Evolutionary conservation across 2,113 vertebrate species (phyloP).

Genomic region (Brienomyrus longianalis): DNA sequence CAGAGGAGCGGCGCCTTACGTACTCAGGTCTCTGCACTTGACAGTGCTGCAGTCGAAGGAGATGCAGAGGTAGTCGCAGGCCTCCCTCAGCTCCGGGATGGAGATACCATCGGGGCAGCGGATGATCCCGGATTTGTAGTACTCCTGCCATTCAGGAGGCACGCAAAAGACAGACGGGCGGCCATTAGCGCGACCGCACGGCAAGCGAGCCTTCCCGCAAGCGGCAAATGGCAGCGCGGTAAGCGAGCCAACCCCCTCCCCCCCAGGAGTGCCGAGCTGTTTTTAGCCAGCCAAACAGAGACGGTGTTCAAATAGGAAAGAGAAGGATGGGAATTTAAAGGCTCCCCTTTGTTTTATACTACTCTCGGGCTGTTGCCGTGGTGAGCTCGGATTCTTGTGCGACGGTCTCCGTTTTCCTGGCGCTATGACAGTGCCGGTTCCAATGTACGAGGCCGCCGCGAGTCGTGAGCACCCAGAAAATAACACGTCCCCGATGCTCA

Average conservation of each 20-base stretch:
- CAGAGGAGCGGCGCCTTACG: conserved; percentile 56
- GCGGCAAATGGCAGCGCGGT: conserved; percentile 32
- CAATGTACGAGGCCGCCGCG: not conserved
- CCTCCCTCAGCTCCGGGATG: conserved; percentile 97
- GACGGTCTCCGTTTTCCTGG: not conserved
- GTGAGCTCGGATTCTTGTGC: not conserved
- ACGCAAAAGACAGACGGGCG: conserved; percentile 27
- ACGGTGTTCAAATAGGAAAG: conserved; percentile 3
- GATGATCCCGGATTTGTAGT: conserved; percentile 98
- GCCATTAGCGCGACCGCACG: conserved; percentile 58
- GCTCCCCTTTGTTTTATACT: not conserved
- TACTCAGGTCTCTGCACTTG: conserved; percentile 99
- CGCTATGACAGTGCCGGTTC: not conserved
- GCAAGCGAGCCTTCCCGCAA: conserved; percentile 16
- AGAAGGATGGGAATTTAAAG: not conserved
- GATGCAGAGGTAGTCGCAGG: conserved; percentile 98
- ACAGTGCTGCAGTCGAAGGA: conserved; percentile 96
- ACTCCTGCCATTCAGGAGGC: conserved; percentile 74
- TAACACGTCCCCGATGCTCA: not conserved
- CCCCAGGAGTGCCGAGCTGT: conserved; percentile 20
- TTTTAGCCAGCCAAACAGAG: conserved; percentile 30
- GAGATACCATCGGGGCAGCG: conserved; percentile 98
- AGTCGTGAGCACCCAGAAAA: not conserved
- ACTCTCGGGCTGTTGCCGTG: not conserved
- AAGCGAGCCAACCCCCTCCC: conserved; percentile 6